Evolutionary conservation across 2,888 invertebrate genomes (phyloP).

Genomic region (Mesorhabditis spiculigera): DNA sequence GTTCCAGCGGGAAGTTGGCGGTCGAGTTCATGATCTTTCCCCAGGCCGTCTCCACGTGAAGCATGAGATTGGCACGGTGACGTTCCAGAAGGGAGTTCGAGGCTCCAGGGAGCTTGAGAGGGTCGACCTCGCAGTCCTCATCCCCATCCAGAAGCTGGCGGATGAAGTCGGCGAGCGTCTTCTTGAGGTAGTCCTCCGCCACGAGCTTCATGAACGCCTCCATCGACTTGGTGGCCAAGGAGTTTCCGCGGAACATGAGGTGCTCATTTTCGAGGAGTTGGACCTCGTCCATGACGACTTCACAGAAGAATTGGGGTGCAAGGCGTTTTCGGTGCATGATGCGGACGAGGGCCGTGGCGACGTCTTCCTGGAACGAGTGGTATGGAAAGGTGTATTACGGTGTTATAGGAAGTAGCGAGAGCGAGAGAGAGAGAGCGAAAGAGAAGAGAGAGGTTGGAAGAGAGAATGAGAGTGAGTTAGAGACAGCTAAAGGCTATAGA

Average conservation of each 20-base stretch:
- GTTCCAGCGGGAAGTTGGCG: conserved; percentile 44
- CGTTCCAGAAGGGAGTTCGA: conserved; percentile 66
- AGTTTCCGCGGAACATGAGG: conserved; percentile 89
- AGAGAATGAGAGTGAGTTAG: no score
- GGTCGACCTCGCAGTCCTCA: conserved; percentile 64
- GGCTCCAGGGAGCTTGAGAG: conserved; percentile 42
- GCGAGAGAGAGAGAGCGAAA: no score
- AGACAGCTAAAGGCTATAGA: no score
- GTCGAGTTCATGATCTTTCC: conserved; percentile 74
- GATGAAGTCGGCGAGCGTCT: conserved; percentile 77
- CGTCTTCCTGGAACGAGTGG: no score
- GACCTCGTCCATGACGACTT: conserved; percentile 84
- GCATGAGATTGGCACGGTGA: conserved; percentile 74
- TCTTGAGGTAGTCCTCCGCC: conserved; percentile 80
- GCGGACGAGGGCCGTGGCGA: conserved; percentile 81
- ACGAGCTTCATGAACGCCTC: conserved; percentile 90
- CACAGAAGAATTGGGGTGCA: conserved; percentile 82
- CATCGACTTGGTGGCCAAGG: conserved; percentile 92
- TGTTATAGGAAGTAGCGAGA: no score
- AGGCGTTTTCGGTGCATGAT: conserved; percentile 83
- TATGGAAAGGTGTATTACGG: no score
- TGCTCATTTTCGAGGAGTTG: conserved; percentile 82
- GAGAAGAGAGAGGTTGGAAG: no score
- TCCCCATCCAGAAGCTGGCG: conserved; percentile 64
- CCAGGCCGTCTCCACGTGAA: conserved; percentile 82